A percentile compares a stretch with the other conserved stretches of the same genome.
phyloP scores from a whole-genome alignment of 2,888 invertebrate genomes.

The Cyclophora albipunctata region DNA sequence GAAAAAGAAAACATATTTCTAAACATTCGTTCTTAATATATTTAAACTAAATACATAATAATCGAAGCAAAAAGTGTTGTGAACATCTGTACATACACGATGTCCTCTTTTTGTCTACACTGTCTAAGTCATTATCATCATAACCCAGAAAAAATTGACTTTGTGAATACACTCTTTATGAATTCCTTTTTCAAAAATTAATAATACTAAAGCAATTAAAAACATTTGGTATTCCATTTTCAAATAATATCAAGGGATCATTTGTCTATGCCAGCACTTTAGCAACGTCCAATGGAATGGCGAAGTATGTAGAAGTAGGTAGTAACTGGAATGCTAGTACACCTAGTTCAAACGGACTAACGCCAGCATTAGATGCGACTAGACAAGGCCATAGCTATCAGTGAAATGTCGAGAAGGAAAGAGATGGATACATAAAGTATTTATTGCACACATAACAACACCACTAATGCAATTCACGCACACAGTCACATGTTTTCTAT shows the following conservation, averaged over 20 bases:
- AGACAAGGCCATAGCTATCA: conserved; percentile 75
- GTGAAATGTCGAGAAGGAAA: conserved; percentile 74
- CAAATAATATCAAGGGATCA: too few species aligned
- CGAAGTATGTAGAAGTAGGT: too few species aligned
- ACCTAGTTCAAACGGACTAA: conserved; percentile 56
- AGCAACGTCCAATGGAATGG: too few species aligned
- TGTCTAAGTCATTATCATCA: not conserved
- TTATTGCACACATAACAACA: conserved; percentile 70
- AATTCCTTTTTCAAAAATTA: too few species aligned
- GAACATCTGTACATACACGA: conserved; percentile 47
- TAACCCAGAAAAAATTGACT: not conserved
- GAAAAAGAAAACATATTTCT: conserved; percentile 35
- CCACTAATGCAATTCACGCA: conserved; percentile 64
- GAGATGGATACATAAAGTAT: conserved; percentile 70
- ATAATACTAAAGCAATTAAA: too few species aligned
- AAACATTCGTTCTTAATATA: too few species aligned
- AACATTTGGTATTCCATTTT: too few species aligned
- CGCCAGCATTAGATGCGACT: conserved; percentile 75
- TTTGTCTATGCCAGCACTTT: too few species aligned
- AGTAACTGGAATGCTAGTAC: conserved; percentile 40
- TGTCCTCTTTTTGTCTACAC: not conserved
- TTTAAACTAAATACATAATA: conserved; percentile 23
- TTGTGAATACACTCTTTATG: too few species aligned
- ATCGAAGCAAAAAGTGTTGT: conserved; percentile 39
- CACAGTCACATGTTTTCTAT: conserved; percentile 62